Percentiles rank a stretch among this genome's conserved stretches.
Evolutionary conservation across 2,113 vertebrate species (phyloP).

Genomic region (Caranx ignobilis): DNA sequence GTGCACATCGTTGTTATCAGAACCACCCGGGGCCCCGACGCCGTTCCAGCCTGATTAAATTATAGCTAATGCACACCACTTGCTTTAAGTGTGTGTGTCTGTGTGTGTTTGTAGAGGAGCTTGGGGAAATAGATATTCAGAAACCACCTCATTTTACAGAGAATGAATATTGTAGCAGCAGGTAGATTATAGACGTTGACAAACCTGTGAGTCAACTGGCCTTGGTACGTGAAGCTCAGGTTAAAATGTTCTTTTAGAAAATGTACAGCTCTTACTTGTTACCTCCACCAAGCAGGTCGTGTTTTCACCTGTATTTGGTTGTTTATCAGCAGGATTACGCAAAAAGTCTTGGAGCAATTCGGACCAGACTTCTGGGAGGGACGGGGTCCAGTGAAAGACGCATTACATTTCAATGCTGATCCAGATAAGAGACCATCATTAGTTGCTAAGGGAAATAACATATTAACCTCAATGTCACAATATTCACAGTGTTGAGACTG

Average conservation of each 20-base stretch:
- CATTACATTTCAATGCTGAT: too few relatives aligned
- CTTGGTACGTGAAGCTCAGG: neutral
- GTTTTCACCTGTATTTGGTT: too few relatives aligned
- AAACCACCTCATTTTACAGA: slow-evolving; percentile 52
- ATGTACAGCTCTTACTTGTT: neutral
- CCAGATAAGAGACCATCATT: too few relatives aligned
- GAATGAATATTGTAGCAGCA: slow-evolving; percentile 14
- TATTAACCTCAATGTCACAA: too few relatives aligned
- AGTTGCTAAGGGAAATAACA: too few relatives aligned
- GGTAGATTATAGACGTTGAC: slow-evolving; percentile 9
- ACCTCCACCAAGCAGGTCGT: too few relatives aligned
- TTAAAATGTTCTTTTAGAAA: neutral
- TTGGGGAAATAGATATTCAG: slow-evolving; percentile 37
- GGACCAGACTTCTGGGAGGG: too few relatives aligned
- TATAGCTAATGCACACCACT: slow-evolving; percentile 67
- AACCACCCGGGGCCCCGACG: slow-evolving; percentile 55
- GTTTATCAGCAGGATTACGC: too few relatives aligned
- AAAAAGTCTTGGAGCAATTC: too few relatives aligned
- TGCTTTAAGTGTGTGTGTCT: slow-evolving; percentile 14
- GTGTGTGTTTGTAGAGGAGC: slow-evolving; percentile 10
- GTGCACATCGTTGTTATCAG: slow-evolving; percentile 65
- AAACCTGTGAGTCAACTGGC: slow-evolving; percentile 14
- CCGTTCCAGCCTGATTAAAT: slow-evolving; percentile 73
- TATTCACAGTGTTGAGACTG: too few relatives aligned
- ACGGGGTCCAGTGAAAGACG: too few relatives aligned